These are phyloP conservation scores for Cheilinus undulatus DNA, from an alignment of 2,113 vertebrate species.

Conservation along the genomic window DNA sequence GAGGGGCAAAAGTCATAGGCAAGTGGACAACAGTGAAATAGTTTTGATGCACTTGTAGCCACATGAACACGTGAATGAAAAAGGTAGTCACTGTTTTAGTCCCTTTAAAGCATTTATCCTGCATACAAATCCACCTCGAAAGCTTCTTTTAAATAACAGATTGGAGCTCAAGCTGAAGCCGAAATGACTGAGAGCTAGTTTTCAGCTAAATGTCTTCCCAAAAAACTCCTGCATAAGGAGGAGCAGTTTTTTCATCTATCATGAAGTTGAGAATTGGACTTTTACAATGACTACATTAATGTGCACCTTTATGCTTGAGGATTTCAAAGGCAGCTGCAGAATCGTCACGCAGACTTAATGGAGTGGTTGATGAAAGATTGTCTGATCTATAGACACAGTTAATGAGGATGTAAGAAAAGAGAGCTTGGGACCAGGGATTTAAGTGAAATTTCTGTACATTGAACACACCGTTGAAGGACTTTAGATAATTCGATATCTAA, in stretches of 20 bases:
- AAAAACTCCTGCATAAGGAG: too few species aligned
- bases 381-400: conserved; percentile 63
- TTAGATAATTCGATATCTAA: conserved; percentile 28
- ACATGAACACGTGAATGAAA: conserved; percentile 38
- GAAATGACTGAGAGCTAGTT: neutral
- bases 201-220: too few species aligned
- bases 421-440: neutral
- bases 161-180: neutral
- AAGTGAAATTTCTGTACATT: conserved; percentile 54
- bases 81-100: conserved; percentile 33
- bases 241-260: too few species aligned
- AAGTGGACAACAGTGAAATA: conserved; percentile 57
- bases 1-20: conserved; percentile 49
- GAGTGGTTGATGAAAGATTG: conserved; percentile 70
- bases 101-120: conserved; percentile 11
- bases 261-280: conserved; percentile 3
- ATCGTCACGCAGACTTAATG: conserved; percentile 72
- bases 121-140: neutral
- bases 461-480: conserved; percentile 42
- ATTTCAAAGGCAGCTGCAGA: conserved; percentile 81
- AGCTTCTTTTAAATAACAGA: neutral
- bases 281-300: conserved; percentile 8
- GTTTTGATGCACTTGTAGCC: conserved; percentile 47
- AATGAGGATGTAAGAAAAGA: conserved; percentile 10
- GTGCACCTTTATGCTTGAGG: neutral